Evolutionary conservation across 1,140 invertebrate species (phyloP).

Genomic region (Ostrea edulis): DNA sequence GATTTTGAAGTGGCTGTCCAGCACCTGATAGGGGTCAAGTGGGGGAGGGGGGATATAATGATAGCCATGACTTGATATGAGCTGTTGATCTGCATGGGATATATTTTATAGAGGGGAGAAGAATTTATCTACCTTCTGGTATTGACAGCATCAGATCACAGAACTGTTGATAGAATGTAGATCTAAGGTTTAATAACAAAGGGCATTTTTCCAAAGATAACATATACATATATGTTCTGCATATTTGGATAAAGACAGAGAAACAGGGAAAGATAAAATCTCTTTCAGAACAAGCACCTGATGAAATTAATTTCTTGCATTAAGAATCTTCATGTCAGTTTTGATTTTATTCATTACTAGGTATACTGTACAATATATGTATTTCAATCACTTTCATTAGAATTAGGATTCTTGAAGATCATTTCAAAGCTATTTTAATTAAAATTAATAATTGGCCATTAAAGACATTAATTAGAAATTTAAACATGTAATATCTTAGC

Average conservation of each 20-base stretch:
- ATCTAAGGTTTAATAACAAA: not conserved
- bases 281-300: too few relatives aligned
- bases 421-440: too few relatives aligned
- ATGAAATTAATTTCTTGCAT: too few relatives aligned
- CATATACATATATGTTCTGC: too few relatives aligned
- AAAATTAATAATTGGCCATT: too few relatives aligned
- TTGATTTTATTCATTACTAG: too few relatives aligned
- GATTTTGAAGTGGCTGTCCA: slow-evolving; percentile 28
- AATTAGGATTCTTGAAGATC: too few relatives aligned
- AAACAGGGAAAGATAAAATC: too few relatives aligned
- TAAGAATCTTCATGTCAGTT: too few relatives aligned
- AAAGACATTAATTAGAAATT: not conserved
- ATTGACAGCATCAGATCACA: not conserved
- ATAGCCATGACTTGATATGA: not conserved
- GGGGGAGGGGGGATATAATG: not conserved
- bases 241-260: too few relatives aligned
- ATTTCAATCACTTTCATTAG: too few relatives aligned
- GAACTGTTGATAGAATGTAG: slow-evolving; percentile 1
- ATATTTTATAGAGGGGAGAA: not conserved
- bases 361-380: too few relatives aligned
- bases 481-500: slow-evolving; percentile 21
- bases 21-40: slow-evolving; percentile 4
- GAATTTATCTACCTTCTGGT: not conserved
- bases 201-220: not conserved
- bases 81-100: not conserved